phyloP scores from a whole-genome alignment of 1,140 invertebrate genomes.

The Atta colombica region DNA sequence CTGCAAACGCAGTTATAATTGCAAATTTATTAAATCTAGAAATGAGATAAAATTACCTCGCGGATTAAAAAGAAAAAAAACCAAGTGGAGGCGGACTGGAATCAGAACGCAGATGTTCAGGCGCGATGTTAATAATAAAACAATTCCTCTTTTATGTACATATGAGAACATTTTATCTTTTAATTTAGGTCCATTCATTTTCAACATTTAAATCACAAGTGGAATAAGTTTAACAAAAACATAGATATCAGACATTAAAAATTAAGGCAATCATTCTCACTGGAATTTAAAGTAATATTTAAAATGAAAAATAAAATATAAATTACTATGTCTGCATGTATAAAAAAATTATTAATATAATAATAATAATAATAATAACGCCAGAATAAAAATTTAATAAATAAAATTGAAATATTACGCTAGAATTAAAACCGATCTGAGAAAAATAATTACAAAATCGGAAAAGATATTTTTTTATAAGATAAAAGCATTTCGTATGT shows the following conservation, averaged over 20 bases:
- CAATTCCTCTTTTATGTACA: conserved; percentile 8
- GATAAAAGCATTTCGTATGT: neutral
- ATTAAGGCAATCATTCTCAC: neutral
- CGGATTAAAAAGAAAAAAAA: conserved; percentile 8
- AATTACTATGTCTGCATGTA: neutral
- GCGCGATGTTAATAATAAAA: conserved; percentile 17
- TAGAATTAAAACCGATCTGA: neutral
- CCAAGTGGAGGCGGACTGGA: neutral
- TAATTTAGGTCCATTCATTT: conserved; percentile 9
- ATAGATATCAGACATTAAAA: neutral
- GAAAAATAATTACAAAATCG: neutral
- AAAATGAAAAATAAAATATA: neutral
- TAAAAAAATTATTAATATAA: neutral
- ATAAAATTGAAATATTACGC: neutral
- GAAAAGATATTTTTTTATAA: neutral
- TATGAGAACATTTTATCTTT: conserved; percentile 25
- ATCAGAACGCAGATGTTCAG: conserved; percentile 1
- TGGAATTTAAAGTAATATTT: neutral
- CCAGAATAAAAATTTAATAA: too few species aligned
- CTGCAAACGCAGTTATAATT: neutral
- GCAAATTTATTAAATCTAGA: neutral
- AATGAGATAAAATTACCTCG: neutral
- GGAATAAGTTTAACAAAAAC: neutral
- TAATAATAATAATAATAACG: too few species aligned
- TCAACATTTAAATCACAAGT: conserved; percentile 5